These are phyloP conservation scores for Vanacampus margaritifer DNA, from an alignment of 2,113 vertebrate species.

Conservation along the genomic window DNA sequence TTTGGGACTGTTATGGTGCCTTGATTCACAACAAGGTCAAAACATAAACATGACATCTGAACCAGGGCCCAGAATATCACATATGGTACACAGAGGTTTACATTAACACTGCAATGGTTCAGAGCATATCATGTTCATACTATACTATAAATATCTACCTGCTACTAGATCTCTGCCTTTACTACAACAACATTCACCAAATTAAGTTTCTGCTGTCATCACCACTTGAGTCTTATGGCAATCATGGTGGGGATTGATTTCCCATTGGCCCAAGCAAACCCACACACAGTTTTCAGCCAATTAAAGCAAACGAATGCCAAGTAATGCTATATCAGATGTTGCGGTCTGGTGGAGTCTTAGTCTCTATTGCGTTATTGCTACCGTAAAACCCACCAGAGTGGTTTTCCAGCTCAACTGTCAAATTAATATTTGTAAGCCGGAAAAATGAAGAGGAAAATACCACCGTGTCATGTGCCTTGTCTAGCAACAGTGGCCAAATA, in stretches of 20 bases:
- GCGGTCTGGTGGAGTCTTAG: slow-evolving; percentile 37
- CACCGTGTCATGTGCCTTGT: background rate
- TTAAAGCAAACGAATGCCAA: slow-evolving; percentile 40
- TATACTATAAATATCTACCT: background rate
- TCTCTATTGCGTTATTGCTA: slow-evolving; percentile 31
- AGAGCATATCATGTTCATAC: background rate
- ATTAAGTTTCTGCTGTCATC: slow-evolving; percentile 31
- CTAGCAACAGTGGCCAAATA: background rate
- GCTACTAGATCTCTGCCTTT: background rate
- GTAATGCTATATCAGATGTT: slow-evolving; percentile 47
- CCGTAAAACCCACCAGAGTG: slow-evolving; percentile 40
- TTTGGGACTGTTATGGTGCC: slow-evolving; percentile 32
- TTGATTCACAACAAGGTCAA: slow-evolving; percentile 22
- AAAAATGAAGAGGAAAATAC: slow-evolving; percentile 9
- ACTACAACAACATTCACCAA: slow-evolving; percentile 31
- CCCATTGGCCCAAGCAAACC: slow-evolving; percentile 21
- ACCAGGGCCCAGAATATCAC: slow-evolving; percentile 3
- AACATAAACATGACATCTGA: slow-evolving; percentile 33
- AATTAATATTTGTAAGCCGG: slow-evolving; percentile 29
- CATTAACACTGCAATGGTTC: slow-evolving; percentile 4
- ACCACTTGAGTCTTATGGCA: slow-evolving; percentile 13
- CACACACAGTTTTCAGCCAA: slow-evolving; percentile 31
- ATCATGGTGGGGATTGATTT: slow-evolving; percentile 27
- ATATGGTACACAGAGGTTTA: slow-evolving; percentile 5
- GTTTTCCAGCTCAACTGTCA: slow-evolving; percentile 48